Evolutionary conservation across 2,113 vertebrate genomes (phyloP).

Genomic region (Camelus dromedarius): DNA sequence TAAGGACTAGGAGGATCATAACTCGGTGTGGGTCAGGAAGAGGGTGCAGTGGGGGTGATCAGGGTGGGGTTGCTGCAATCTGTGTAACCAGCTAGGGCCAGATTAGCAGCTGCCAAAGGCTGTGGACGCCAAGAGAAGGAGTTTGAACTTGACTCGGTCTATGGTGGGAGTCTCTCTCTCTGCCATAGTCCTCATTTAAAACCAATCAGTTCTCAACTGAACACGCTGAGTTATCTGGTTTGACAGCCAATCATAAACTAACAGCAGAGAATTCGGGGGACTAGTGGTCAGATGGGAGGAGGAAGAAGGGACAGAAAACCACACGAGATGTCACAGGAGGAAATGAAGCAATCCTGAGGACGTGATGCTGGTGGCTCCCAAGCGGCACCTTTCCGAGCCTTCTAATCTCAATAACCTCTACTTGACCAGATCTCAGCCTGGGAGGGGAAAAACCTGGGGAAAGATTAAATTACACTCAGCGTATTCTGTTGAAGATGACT

Average conservation of each 20-base stretch:
- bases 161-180: not conserved
- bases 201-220: not conserved
- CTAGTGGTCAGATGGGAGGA: not conserved
- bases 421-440: not conserved
- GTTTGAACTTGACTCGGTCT: not conserved
- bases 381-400: not conserved
- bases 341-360: not conserved
- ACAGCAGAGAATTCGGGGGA: not conserved
- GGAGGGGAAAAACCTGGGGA: not conserved
- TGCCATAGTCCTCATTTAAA: not conserved
- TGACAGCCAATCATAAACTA: not conserved
- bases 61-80: rapidly evolving
- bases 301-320: not conserved
- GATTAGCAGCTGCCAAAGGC: not conserved
- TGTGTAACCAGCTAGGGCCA: not conserved
- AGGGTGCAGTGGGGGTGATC: not conserved
- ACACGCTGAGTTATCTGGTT: not conserved
- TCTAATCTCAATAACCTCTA: not conserved
- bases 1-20: too few species aligned
- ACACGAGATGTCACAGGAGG: not conserved
- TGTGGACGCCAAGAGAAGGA: not conserved
- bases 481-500: not conserved
- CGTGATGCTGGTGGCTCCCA: not conserved
- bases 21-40: not conserved
- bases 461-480: not conserved